A percentile compares a stretch with the other conserved stretches of the same genome.
Evolutionary conservation across 1,140 invertebrate species (phyloP).

Genomic region (Rhyacophila brunnea): DNA sequence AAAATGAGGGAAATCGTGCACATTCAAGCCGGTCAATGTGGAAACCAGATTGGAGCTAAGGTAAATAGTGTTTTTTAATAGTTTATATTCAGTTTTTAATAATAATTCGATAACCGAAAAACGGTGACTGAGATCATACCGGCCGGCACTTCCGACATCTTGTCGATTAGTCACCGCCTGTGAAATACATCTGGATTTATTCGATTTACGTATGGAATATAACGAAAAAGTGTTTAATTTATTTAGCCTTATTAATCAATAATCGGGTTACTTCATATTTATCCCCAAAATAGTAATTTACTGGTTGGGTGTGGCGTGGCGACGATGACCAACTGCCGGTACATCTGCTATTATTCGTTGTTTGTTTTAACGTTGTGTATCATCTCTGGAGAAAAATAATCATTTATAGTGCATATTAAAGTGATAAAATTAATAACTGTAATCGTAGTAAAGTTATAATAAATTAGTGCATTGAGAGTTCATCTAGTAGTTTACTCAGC

Average conservation of each 20-base stretch:
- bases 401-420: too few relatives aligned
- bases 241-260: too few relatives aligned
- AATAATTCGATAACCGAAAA: not conserved
- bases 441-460: too few relatives aligned
- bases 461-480: too few relatives aligned
- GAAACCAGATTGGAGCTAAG: conserved; percentile 75
- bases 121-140: not conserved
- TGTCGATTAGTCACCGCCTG: not conserved
- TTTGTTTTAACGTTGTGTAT: too few relatives aligned
- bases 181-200: too few relatives aligned
- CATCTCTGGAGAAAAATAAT: too few relatives aligned
- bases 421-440: too few relatives aligned
- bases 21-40: conserved; percentile 73
- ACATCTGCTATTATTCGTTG: too few relatives aligned
- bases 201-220: not conserved
- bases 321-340: not conserved
- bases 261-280: too few relatives aligned
- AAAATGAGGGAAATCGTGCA: conserved; percentile 77
- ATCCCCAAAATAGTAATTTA: too few relatives aligned
- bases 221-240: not conserved
- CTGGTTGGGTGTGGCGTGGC: conserved; percentile 14
- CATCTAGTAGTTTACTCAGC: too few relatives aligned
- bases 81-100: conserved; percentile 1
- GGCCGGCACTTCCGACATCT: conserved; percentile 10
- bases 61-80: conserved; percentile 41